A percentile compares a stretch with the other conserved stretches of the same genome.
Evolutionary conservation across 2,113 vertebrate genomes (phyloP).

Genomic region (Suncus etruscus): DNA sequence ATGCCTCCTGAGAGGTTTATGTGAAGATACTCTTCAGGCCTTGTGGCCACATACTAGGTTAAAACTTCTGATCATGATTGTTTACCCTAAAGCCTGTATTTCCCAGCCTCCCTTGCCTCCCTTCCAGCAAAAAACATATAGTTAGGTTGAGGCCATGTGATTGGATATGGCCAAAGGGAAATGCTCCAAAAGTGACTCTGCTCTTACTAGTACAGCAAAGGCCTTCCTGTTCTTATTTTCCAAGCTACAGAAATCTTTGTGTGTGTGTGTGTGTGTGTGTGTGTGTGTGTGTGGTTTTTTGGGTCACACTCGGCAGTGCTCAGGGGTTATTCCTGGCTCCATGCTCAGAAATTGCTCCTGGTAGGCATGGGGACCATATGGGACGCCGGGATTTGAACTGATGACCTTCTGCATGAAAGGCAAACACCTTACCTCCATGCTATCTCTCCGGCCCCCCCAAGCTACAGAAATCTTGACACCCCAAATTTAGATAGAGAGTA

Average conservation of each 20-base stretch:
- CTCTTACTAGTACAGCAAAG: not conserved
- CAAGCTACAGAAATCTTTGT: not conserved
- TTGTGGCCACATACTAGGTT: not conserved
- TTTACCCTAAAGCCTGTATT: not conserved
- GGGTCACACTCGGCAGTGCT: too few species aligned
- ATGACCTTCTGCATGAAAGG: too few species aligned
- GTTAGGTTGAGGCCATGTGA: not conserved
- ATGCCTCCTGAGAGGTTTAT: not conserved
- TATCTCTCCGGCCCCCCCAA: too few species aligned
- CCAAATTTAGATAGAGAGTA: not conserved
- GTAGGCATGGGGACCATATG: too few species aligned
- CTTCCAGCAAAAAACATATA: not conserved
- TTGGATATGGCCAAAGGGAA: not conserved
- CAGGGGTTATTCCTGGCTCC: too few species aligned
- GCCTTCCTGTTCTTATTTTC: not conserved
- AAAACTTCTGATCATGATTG: not conserved
- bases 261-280: too few species aligned
- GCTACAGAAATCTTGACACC: not conserved
- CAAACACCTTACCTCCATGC: too few species aligned
- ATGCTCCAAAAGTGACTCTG: not conserved
- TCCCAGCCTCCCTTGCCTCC: not conserved
- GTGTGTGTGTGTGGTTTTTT: too few species aligned
- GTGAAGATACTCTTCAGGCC: not conserved
- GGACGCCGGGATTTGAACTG: too few species aligned
- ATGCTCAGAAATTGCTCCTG: too few species aligned